Evolutionary conservation across 2,797 vertebrate species (phyloP), one percentile per base, ranked within the genome.

Genomic region (Peromyscus eremicus): DNA sequence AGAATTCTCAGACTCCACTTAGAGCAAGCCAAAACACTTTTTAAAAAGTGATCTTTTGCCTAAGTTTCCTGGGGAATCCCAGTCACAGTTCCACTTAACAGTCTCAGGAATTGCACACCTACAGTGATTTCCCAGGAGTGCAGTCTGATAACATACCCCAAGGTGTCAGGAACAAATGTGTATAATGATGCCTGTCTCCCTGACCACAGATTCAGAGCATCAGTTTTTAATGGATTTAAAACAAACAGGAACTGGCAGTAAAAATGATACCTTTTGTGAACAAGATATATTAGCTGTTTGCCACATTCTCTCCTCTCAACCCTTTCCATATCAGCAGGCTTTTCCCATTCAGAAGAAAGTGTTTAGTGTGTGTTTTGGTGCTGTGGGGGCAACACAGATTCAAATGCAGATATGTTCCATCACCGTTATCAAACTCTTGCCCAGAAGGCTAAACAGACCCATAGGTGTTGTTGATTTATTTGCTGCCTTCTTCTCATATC

Each of bases 91-190:
- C 40, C 66, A 93, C 43, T 97, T 98, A 96, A 96, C 94, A 96
- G 96, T 68, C 71, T 0, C 87, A 92, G 90, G 95, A 89, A 91
- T 12, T 85, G 86, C 92, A 97, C 94, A 95, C 92, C 96, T 93
- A 88, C 95, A 93, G 85, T 96, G 95, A 98, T 97, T 97, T 97
- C 97, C 97, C 97, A 94, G 84, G 96, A 89, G 97, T 2, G 0
- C 82, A 62, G 34, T 55, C 89, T 96, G 94, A 83, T 93, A 96
- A 84, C 70, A 92, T 46, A 93, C 96, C 97, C 96, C 80, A 55
- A 97, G 95, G 97, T 96, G 96, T 98, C 97, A 88, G 80, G 86
- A 97, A 96, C 92, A 93, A 94, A 96, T 81, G 90, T 88, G 91
- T 87, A 43, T 88, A 94, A 94, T 3, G 55, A 92, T 43, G 70